These are phyloP conservation scores for Pristionchus mayeri DNA, from an alignment of 2,888 invertebrate genomes.

Conservation along the genomic window DNA sequence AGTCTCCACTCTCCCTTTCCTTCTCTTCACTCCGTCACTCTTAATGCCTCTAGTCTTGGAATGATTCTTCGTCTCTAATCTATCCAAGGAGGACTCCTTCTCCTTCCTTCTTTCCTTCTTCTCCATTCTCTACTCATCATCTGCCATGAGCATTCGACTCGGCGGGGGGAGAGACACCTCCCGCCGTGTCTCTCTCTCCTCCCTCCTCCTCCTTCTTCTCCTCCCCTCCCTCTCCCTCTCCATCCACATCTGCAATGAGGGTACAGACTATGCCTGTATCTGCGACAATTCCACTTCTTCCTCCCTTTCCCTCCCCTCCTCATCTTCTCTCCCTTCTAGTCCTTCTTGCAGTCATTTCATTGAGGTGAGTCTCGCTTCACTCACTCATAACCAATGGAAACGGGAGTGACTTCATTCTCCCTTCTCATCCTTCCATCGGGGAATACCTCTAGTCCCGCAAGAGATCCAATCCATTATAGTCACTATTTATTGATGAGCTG, in stretches of 20 bases:
- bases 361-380: slow-evolving; percentile 53
- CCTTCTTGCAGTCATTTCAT: slow-evolving; percentile 58
- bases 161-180: slow-evolving; percentile 48
- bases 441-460: background rate
- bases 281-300: slow-evolving; percentile 56
- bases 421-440: background rate
- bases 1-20: slow-evolving; percentile 1
- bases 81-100: background rate
- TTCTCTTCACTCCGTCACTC: slow-evolving; percentile 38
- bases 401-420: slow-evolving; percentile 7
- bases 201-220: slow-evolving; percentile 37
- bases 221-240: background rate
- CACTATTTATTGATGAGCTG: slow-evolving; percentile 40
- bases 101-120: slow-evolving; percentile 17
- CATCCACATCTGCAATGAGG: slow-evolving; percentile 68
- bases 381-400: slow-evolving; percentile 29
- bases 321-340: background rate
- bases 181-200: slow-evolving; percentile 25
- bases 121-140: slow-evolving; percentile 22
- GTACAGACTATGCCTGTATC: slow-evolving; percentile 70
- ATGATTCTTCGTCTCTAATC: slow-evolving; percentile 37
- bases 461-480: background rate
- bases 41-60: slow-evolving; percentile 24
- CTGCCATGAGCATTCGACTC: slow-evolving; percentile 21
- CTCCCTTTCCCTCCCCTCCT: background rate